A percentile compares a stretch with the other conserved stretches of the same genome.
phyloP scores from a whole-genome alignment of 2,797 vertebrate genomes.

The Florisuga fusca region DNA sequence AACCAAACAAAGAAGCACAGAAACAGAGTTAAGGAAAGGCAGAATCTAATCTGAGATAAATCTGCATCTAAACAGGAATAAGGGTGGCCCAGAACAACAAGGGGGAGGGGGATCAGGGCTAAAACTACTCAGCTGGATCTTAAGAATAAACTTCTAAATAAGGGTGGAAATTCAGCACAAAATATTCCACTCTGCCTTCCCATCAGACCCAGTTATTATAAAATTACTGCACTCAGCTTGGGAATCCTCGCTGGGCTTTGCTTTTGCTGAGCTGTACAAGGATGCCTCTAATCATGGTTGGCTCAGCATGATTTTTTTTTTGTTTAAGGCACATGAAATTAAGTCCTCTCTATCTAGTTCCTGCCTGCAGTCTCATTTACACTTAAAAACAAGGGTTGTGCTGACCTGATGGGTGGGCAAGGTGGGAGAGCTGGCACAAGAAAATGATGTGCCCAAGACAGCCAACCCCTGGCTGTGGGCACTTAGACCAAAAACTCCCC shows the following conservation, averaged over 20 bases:
- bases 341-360: not conserved
- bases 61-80: not conserved
- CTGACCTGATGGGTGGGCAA: not conserved
- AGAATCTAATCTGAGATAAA: not conserved
- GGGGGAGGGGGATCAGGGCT: not conserved
- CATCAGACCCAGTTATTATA: not conserved
- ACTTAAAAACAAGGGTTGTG: not conserved
- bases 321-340: not conserved
- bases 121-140: not conserved
- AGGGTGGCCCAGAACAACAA: not conserved
- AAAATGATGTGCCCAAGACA: accelerated
- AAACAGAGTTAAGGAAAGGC: not conserved
- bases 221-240: not conserved
- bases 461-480: not conserved
- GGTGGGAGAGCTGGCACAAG: accelerated
- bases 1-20: not conserved
- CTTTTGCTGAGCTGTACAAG: not conserved
- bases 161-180: not conserved
- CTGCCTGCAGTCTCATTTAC: not conserved
- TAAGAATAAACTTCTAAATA: not conserved
- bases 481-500: not conserved
- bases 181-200: not conserved
- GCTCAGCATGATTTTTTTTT: not conserved
- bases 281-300: not conserved
- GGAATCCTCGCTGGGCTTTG: not conserved